Conservation (phyloP, 53 echinoderm and acorn worm species). For the Glandiceps talaboti region DNA sequence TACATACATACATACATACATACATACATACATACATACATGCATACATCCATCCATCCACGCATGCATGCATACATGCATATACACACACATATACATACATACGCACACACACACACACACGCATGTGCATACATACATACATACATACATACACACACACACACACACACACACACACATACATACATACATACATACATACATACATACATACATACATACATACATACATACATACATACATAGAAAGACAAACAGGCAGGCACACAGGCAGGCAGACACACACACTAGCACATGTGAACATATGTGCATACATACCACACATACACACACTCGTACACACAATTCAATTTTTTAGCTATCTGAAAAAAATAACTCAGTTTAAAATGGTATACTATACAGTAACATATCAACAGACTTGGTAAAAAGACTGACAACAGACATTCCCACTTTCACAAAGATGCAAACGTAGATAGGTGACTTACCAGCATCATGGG, state of each 20-base stretch:
- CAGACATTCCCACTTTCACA: too few species aligned
- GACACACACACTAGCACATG: background rate
- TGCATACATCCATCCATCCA: too few species aligned
- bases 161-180: background rate
- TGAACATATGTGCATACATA: background rate
- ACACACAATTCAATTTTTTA: background rate
- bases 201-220: too few species aligned
- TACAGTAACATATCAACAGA: background rate
- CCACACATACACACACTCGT: background rate
- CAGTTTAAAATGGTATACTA: background rate
- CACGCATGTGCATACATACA: background rate
- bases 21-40: background rate
- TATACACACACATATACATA: background rate
- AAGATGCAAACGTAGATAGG: too few species aligned
- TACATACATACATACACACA: background rate
- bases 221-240: too few species aligned
- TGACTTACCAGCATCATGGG: constrained; percentile 74
- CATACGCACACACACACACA: background rate
- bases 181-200: too few species aligned
- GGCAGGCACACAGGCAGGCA: background rate
- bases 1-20: too few species aligned
- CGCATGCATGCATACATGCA: background rate
- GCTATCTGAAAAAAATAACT: background rate
- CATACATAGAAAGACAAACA: too few species aligned
- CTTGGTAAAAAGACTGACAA: background rate